phyloP scores from a whole-genome alignment of 2,797 vertebrate species.

The Scolopax bukidnonensis region DNA sequence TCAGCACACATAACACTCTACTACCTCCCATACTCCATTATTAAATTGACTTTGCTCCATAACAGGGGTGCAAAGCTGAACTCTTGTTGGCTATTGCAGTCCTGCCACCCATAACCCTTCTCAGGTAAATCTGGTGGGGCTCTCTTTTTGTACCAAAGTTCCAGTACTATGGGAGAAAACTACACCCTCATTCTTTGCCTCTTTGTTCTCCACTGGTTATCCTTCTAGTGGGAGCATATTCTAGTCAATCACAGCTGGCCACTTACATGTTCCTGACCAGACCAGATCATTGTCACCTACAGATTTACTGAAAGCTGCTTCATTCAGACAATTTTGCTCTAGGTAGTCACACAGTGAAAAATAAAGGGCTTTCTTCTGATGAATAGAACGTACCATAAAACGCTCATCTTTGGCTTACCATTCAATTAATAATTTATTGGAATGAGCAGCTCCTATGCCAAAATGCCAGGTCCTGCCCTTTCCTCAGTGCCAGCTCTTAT shows the following conservation, averaged over 20 bases:
- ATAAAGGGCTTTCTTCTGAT: not conserved
- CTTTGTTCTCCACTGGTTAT: not conserved
- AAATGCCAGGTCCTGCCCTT: not conserved
- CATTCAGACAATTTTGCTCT: not conserved
- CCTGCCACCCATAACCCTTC: rapidly evolving
- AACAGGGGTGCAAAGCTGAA: not conserved
- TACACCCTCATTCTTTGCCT: not conserved
- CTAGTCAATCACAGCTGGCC: not conserved
- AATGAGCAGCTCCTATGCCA: not conserved
- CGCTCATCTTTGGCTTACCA: not conserved
- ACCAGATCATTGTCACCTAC: rapidly evolving
- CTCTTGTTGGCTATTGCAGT: not conserved
- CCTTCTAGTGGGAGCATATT: not conserved
- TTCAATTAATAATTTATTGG: not conserved
- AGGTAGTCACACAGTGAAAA: not conserved
- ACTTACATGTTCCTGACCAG: not conserved
- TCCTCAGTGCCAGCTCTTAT: not conserved
- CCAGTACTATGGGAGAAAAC: not conserved
- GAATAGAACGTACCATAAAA: not conserved
- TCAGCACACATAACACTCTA: not conserved
- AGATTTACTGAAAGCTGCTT: not conserved
- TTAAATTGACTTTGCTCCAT: not conserved
- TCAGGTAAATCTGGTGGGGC: not conserved
- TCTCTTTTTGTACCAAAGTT: not conserved
- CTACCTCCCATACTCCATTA: not conserved